phyloP scores from a whole-genome alignment of 2,888 invertebrate species.

The Acronicta psi region DNA sequence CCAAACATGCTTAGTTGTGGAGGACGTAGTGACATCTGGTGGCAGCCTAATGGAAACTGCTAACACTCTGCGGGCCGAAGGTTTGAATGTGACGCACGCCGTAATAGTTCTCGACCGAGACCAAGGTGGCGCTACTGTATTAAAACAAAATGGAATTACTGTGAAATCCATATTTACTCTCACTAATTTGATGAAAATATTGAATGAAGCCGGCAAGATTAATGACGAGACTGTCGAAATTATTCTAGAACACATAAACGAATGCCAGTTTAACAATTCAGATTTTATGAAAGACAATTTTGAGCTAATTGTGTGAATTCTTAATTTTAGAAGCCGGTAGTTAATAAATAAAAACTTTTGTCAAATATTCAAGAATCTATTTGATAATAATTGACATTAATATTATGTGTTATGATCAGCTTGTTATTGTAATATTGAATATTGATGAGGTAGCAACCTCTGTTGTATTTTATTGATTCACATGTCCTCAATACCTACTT shows the following conservation, averaged over 20 bases:
- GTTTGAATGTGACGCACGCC: slow-evolving; percentile 92
- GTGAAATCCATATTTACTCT: slow-evolving; percentile 92
- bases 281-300: slow-evolving; percentile 69
- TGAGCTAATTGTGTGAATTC: slow-evolving; percentile 39
- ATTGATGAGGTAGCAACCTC: too few species aligned
- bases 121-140: slow-evolving; percentile 95
- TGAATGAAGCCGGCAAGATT: slow-evolving; percentile 91
- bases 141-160: slow-evolving; percentile 91
- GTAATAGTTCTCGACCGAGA: slow-evolving; percentile 97
- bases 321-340: not conserved
- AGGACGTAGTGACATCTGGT: slow-evolving; percentile 98
- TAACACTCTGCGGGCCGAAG: slow-evolving; percentile 90
- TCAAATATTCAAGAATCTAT: too few species aligned
- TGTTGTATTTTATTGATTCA: too few species aligned
- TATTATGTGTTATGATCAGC: too few species aligned
- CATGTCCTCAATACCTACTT: too few species aligned
- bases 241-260: slow-evolving; percentile 79
- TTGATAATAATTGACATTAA: too few species aligned
- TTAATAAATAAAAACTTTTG: not conserved
- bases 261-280: slow-evolving; percentile 73
- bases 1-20: slow-evolving; percentile 95
- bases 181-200: slow-evolving; percentile 90
- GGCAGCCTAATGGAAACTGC: slow-evolving; percentile 97
- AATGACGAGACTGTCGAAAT: slow-evolving; percentile 80
- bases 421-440: too few species aligned